A percentile compares a stretch with the other conserved stretches of the same genome.
These are phyloP conservation scores for Sakesphorus luctuosus DNA, from an alignment of 2,113 vertebrate genomes.

Conservation along the genomic window DNA sequence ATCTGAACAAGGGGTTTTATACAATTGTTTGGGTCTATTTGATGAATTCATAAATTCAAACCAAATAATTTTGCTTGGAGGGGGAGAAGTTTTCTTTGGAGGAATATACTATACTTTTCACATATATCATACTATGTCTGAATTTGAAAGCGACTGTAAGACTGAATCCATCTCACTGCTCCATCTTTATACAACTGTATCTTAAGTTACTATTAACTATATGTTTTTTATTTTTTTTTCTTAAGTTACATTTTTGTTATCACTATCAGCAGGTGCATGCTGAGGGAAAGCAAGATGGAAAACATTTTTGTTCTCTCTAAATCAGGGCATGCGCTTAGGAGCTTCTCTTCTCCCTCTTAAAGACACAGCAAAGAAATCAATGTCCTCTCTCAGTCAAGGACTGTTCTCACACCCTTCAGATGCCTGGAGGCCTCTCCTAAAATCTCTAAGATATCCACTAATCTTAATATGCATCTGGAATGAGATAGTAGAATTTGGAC, in stretches of 20 bases:
- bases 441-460: not conserved
- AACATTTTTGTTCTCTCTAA: not conserved
- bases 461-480: not conserved
- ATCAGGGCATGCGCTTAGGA: not conserved
- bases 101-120: not conserved
- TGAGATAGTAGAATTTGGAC: not conserved
- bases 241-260: not conserved
- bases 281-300: not conserved
- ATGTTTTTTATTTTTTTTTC: not conserved
- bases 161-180: not conserved
- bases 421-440: not conserved
- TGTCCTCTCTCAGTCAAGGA: not conserved
- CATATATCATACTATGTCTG: not conserved
- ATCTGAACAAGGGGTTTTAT: not conserved
- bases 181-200: not conserved
- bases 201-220: not conserved
- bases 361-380: not conserved
- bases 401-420: not conserved
- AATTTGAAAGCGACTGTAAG: not conserved
- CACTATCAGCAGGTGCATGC: not conserved
- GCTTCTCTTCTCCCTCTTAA: not conserved
- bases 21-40: not conserved
- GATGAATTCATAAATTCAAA: not conserved
- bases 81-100: not conserved
- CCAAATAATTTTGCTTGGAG: not conserved